Evolutionary conservation across 2,113 vertebrate genomes (phyloP).

Genomic region (Laticauda colubrina): DNA sequence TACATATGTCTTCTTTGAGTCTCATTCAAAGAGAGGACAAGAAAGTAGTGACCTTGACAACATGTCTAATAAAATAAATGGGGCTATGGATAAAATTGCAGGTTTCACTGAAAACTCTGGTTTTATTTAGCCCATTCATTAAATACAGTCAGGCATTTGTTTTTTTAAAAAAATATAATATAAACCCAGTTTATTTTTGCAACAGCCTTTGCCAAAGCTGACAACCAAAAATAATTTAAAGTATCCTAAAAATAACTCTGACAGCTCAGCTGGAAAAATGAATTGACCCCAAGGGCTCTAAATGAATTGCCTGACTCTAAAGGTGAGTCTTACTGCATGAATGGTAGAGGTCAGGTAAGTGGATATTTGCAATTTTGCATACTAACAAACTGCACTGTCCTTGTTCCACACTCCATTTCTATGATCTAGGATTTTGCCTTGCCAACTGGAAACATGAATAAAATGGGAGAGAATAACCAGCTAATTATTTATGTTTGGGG

Average conservation of each 20-base stretch:
- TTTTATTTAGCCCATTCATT: constrained; percentile 42
- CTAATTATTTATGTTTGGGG: neutral
- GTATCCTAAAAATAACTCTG: constrained; percentile 47
- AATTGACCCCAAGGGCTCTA: constrained; percentile 1
- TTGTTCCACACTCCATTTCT: neutral
- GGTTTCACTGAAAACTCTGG: constrained; percentile 50
- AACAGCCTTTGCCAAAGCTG: constrained; percentile 33
- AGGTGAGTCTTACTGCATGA: neutral
- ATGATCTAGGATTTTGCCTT: neutral
- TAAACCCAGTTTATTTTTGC: constrained; percentile 54
- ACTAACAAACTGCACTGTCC: neutral
- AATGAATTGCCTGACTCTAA: constrained; percentile 2
- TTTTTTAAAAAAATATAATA: constrained; percentile 23
- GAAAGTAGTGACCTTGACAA: constrained; percentile 1
- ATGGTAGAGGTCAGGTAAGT: too few species aligned
- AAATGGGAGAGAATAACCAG: neutral
- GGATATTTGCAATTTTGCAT: neutral
- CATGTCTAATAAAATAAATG: constrained; percentile 14
- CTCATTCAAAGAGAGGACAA: neutral
- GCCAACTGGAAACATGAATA: neutral
- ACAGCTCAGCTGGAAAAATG: constrained; percentile 2
- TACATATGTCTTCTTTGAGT: neutral
- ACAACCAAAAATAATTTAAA: constrained; percentile 41
- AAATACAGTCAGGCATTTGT: constrained; percentile 22
- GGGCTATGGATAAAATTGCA: constrained; percentile 40